Base-by-base conservation (phyloP, 2,113 vertebrate species). In the Takifugu bimaculatus region DNA sequence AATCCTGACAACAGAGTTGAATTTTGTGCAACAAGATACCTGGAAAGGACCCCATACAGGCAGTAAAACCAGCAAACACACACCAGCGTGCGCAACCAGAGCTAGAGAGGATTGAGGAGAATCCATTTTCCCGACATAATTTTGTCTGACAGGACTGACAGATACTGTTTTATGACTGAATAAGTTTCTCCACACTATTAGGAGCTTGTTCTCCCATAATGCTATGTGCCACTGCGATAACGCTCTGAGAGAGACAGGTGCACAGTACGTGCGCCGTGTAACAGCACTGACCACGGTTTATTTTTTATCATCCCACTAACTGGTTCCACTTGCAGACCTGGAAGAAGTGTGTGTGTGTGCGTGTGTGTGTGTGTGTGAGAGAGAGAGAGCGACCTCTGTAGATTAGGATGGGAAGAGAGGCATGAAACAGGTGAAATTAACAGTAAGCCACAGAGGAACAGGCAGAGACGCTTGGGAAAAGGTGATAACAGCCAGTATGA, bases 151-250 rank as follows among this genome's bases (percentile, higher is more conserved):
- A 85, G 85, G 43, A 81, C 65, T 88, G 87, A 87, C 87, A 85
- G 78, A 83, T 82, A 80, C 71, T 81, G 82, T 87, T 88, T 88
- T 84, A 88, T 88, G 87, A 88, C 81, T 84, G 83, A 88, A 77
- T 80, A 75, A 71, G 57, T 87, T 84, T 75, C 79, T 83, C 72
- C 65, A 75, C 54, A 49, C 85, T 75, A 79, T 84, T 80, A 84
- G 65, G 68, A 82, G 83, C 87, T 88, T 83, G 73, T 77, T 78
- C 80, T 85, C 87, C 87, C 85, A 84, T 78, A 83, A 85, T 85
- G 83, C 84, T 87, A 74, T 57, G 61, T 72, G 79, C 78, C 76
- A 77, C 65, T 25, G 62, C 3, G 14, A 82, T 78, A 77, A 71
- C 55, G 67, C 65, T 78, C 68, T 63, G 1, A 10, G 35, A 39